Base-by-base conservation (phyloP, 2,113 vertebrate species). In the Rafetus swinhoei region DNA sequence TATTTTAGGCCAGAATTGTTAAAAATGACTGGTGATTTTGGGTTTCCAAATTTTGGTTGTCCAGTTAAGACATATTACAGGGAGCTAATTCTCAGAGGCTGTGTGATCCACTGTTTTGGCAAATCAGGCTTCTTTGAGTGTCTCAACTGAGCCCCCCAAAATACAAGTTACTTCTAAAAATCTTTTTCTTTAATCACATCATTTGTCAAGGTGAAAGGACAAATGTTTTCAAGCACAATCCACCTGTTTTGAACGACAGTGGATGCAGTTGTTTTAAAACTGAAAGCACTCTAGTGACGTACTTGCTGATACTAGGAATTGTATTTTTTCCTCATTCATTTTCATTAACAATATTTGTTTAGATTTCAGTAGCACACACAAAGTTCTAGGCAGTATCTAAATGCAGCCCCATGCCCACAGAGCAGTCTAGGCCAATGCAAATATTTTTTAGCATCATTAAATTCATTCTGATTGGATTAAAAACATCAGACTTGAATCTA, bases 381-480 rank as follows among this genome's bases (percentile, higher is more conserved):
- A 56, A 72, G 7, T 82, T 85, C 77, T 50, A 54, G 79, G 80
- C 32, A 3, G 86, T 85, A 90, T 53, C 35, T 53, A 74, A 45
- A 56, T 80, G 76, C 39, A 86, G 24, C 54, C 72, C 84, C 84
- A 91, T 91, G 84, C 91, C 88, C 80, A 82, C 76, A 94, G 93
- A 94, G 88, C 86, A 55, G 19, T 69, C 39, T 84, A 76, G 90
- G 39, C 77, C 77, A 18, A 50, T 45, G 76, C 89, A 89, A 74
- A 90, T 84, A 29, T 32, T 93, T 59, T 88, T 84, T 90, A 85
- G 92, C 93, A 94, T 95, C 93, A 95, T 96, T 93, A 95, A 85
- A 81, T 93, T 95, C 89, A 93, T 96, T 95, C 90, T 88, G 92
- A 93, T 93, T 85, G 91, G 95, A 95, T 94, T 92, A 89, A 88